phyloP scores from a whole-genome alignment of 2,113 vertebrate genomes.

The Narcine bancroftii region DNA sequence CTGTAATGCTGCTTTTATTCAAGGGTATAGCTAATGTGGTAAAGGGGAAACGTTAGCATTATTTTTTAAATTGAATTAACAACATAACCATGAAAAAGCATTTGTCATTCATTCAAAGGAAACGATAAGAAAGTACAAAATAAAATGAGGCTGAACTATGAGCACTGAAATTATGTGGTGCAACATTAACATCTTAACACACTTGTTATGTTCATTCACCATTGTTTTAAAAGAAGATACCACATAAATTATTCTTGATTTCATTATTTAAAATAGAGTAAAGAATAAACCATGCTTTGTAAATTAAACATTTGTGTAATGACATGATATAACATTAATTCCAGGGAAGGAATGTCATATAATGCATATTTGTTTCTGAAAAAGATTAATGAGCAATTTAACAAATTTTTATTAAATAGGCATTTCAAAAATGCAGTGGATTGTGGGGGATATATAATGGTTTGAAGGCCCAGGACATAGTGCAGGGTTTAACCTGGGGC shows the following conservation, averaged over 20 bases:
- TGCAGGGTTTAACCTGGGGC: conserved; percentile 6
- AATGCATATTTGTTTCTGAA: neutral
- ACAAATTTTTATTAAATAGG: neutral
- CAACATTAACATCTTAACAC: neutral
- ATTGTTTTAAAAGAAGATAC: conserved; percentile 3
- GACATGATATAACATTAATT: neutral
- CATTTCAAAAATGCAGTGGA: neutral
- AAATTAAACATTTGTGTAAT: neutral
- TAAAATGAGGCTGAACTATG: neutral
- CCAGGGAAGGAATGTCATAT: neutral
- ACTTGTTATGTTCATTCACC: neutral
- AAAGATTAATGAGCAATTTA: neutral
- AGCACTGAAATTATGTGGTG: neutral
- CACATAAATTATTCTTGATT: neutral
- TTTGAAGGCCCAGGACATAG: neutral
- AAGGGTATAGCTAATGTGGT: neutral
- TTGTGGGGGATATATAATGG: neutral
- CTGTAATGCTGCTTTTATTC: neutral
- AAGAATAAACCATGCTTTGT: neutral
- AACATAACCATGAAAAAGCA: neutral
- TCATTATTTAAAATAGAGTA: neutral
- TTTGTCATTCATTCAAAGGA: neutral
- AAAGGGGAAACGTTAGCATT: neutral
- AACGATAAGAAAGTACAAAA: neutral
- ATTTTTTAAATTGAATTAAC: neutral